Evolutionary conservation across 2,113 vertebrate species (phyloP), one percentile per base, ranked within the genome.

Genomic region (Eonycteris spelaea): DNA sequence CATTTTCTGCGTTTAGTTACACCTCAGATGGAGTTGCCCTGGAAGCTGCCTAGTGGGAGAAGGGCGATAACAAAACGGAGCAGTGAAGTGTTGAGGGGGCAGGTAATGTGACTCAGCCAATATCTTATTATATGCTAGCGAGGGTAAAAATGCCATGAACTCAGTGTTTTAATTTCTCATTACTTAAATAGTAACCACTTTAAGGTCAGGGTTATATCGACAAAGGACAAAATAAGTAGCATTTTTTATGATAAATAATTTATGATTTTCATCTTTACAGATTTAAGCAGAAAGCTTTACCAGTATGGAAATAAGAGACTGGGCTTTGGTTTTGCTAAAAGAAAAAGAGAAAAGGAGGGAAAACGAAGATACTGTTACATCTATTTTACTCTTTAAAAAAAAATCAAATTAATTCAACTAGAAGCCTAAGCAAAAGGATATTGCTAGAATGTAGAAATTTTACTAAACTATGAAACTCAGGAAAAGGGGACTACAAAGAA

Each of bases 271-370:
- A 91, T 67, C 45, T 77, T 53, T 71, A 86, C 4, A 97, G 7
- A 86, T 18, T 40, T 91, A 96, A 59, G 15, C 33, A 7, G 33
- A 89, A 91, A 77, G 57, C 30, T 86, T 70, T 82, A 83, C 26
- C 87, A 53, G 1, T 68, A 26, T 73, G 26, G 30, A 95, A 96
- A 82, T n/a, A 53, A 93, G 68, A 91, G 7, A 77, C 16, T 57
- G 45, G 59, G 77, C 48, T 96, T 97, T 95, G 80, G 77, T 95
- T 95, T 86, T 85, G 75, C 79, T 78, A 5, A 91, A 84, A 96
- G 21, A 65, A 87, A 93, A 45, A 18, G 9, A 78, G 4, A 90
- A 91, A 91, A 89, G 6, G 3, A 73, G 45, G 40, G 85, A 92
- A 65, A 87, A 38, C 43, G 43, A 22, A 53, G 51, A 71, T 74